Evolutionary conservation across 2,888 invertebrate genomes (phyloP).

Genomic region (Tetramorium bicarinatum): DNA sequence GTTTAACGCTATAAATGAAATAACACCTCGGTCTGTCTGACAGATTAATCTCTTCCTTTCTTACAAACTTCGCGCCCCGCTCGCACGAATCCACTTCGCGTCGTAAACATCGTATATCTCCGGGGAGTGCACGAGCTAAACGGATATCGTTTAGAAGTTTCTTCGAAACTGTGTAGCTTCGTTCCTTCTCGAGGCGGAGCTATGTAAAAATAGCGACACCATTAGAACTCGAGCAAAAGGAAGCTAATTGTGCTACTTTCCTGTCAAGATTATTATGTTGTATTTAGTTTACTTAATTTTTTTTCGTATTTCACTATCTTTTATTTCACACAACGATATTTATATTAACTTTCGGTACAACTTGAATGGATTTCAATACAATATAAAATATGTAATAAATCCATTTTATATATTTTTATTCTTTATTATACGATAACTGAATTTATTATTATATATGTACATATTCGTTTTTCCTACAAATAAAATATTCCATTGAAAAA

Average conservation of each 20-base stretch:
- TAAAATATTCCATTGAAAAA: neutral
- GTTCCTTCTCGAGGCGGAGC: neutral
- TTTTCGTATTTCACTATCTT: neutral
- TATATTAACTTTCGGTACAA: neutral
- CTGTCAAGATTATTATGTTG: constrained; percentile 13
- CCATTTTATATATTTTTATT: too few relatives aligned
- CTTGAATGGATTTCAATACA: neutral
- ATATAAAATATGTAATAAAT: neutral
- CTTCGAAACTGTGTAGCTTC: constrained; percentile 24
- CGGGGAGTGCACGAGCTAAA: constrained; percentile 14
- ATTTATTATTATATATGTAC: neutral
- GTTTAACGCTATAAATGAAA: constrained; percentile 43
- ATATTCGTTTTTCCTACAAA: neutral
- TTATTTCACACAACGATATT: constrained; percentile 2
- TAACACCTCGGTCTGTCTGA: constrained; percentile 49
- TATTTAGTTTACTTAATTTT: neutral
- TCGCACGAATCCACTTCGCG: constrained; percentile 36
- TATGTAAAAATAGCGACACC: constrained; percentile 40
- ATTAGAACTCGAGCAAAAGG: constrained; percentile 15
- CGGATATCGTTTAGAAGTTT: constrained; percentile 38
- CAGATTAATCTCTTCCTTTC: constrained; percentile 62
- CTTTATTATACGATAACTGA: neutral
- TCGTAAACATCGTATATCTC: constrained; percentile 58
- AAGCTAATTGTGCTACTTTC: constrained; percentile 16
- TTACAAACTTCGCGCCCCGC: constrained; percentile 44